Evolutionary conservation across 2,888 invertebrate genomes (phyloP).

Genomic region (Salticus scenicus): DNA sequence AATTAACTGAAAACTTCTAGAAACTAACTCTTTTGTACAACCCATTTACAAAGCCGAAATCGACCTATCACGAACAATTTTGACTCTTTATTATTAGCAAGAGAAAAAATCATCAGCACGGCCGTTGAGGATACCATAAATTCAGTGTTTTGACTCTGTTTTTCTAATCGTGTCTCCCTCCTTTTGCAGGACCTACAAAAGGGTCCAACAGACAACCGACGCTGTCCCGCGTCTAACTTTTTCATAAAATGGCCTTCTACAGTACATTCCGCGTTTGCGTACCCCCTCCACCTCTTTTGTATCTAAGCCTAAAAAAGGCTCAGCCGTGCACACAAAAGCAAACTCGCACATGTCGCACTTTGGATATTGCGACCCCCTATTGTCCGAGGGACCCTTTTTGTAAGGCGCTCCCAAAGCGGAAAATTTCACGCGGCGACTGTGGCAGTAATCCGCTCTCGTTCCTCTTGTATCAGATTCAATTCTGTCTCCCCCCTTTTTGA

Average conservation of each 20-base stretch:
- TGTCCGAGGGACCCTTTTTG: constrained; percentile 36
- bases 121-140: constrained; percentile 47
- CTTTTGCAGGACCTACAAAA: constrained; percentile 4
- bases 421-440: constrained; percentile 66
- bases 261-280: not conserved
- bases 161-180: constrained; percentile 47
- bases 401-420: constrained; percentile 57
- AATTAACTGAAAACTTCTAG: too few relatives aligned
- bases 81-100: too few relatives aligned
- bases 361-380: constrained; percentile 24
- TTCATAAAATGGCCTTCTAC: constrained; percentile 69
- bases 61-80: too few relatives aligned
- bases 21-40: too few relatives aligned
- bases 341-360: constrained; percentile 49
- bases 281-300: constrained; percentile 26
- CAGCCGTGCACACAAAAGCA: constrained; percentile 34
- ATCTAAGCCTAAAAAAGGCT: constrained; percentile 39
- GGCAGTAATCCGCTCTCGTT: constrained; percentile 56
- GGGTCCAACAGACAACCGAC: constrained; percentile 40
- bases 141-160: constrained; percentile 68
- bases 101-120: not conserved
- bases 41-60: too few relatives aligned
- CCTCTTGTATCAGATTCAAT: not conserved
- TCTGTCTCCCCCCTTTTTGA: constrained; percentile 34
- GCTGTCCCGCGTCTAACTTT: constrained; percentile 33